These are phyloP conservation scores for Phoenoteleia sp. DNA, from an alignment of 2,888 invertebrate genomes.

Conservation along the genomic window DNA sequence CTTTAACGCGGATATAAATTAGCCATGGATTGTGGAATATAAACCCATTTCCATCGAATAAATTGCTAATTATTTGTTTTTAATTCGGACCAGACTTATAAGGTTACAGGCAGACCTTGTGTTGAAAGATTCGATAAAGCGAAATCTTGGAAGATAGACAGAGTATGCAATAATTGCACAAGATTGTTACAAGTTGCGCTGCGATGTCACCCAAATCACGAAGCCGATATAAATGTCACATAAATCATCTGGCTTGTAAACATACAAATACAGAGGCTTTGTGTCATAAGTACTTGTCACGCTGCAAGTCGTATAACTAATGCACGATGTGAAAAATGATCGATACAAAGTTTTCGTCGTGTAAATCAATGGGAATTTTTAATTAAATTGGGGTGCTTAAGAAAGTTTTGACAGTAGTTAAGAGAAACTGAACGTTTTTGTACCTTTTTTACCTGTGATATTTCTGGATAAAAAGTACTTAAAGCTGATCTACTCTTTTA, in stretches of 20 bases:
- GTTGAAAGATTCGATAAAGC: neutral
- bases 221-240: constrained; percentile 22
- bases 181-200: constrained; percentile 1
- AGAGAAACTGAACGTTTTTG: no score
- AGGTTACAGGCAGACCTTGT: neutral
- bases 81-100: neutral
- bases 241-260: constrained; percentile 22
- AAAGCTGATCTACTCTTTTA: no score
- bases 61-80: constrained; percentile 35
- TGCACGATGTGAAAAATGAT: neutral
- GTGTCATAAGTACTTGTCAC: constrained; percentile 19
- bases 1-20: constrained; percentile 11
- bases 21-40: neutral
- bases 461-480: no score
- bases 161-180: neutral
- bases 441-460: no score
- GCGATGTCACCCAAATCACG: constrained; percentile 10
- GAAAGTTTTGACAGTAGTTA: no score
- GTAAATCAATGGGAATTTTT: neutral
- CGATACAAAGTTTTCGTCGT: neutral
- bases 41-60: constrained; percentile 24
- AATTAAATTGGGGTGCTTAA: neutral
- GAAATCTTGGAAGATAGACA: neutral
- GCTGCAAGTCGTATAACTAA: neutral
- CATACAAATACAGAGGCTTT: constrained; percentile 1